Conservation (phyloP, 2,797 vertebrate species). For the Xiphorhynchus erythropygius region DNA sequence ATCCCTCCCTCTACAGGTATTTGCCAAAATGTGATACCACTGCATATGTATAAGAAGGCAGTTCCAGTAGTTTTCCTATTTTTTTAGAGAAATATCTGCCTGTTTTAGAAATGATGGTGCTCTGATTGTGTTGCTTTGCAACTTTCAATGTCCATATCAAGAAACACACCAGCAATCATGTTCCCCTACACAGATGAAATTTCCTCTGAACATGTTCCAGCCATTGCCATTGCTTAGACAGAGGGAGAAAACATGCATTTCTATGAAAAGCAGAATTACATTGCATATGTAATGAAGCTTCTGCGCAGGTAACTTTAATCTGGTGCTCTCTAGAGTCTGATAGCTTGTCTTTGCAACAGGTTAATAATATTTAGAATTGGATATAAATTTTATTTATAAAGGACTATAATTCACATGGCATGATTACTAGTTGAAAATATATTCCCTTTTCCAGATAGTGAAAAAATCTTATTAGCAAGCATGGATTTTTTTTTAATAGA, state of each 20-base stretch:
- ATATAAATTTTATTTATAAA: slow-evolving; percentile 2
- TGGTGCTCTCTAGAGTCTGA: not conserved
- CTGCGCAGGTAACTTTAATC: not conserved
- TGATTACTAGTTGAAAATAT: not conserved
- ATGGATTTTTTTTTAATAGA: not conserved
- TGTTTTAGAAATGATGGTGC: fast-evolving
- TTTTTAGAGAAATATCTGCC: not conserved
- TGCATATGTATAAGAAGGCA: not conserved
- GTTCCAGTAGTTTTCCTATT: not conserved
- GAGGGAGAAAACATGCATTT: not conserved
- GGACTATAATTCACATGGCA: not conserved
- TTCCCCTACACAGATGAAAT: not conserved
- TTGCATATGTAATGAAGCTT: not conserved
- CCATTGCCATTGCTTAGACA: not conserved
- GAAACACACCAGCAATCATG: not conserved
- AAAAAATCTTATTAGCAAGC: not conserved
- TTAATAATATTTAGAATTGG: slow-evolving; percentile 19
- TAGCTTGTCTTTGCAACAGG: not conserved
- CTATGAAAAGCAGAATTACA: not conserved
- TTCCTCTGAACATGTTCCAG: not conserved
- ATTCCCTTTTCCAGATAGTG: not conserved
- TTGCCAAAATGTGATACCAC: not conserved
- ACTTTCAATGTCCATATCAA: not conserved
- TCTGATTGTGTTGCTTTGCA: not conserved
- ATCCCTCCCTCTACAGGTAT: not conserved